Base-by-base conservation (phyloP, 2,113 vertebrate genomes). In the Oxyura jamaicensis region DNA sequence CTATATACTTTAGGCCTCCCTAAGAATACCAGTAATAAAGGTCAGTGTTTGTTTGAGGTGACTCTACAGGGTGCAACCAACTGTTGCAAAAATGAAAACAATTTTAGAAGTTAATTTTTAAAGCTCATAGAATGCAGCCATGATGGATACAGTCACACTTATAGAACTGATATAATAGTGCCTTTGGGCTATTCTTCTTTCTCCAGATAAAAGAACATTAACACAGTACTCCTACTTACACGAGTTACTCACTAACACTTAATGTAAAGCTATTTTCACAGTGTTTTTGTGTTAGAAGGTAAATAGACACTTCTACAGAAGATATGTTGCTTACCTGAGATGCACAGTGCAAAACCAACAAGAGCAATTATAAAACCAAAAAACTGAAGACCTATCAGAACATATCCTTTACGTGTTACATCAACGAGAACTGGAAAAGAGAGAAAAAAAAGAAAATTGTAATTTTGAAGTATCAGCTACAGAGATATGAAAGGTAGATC, bases 341-440 rank as follows among this genome's bases (percentile, higher is more conserved):
- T 67, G 90, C 95, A 98, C 35, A 98, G 86, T 82, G 93, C 96
- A 80, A 98, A 93, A 89, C 98, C 98, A 83, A 96, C 95, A 66
- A 98, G 42, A 14, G 97, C 96, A 63, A 98, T 95, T 65, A 98
- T 20, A 66, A 97, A 98, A 55, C 97, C 98, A 86, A 98, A 66
- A 66, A 95, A n/a, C 20, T 98, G 93, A 69, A 98, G 91, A 42
- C 87, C 83, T 96, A 98, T 44, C 93, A 98, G 95, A 86, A 62
- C 86, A 65, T 95, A 84, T 4, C 95, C 77, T 86, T 88, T 93
- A 72, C 75, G 82, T 11, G 86, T 69, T 25, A 94, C 71, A 95
- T 90, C 59, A 31, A 94, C 97, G 4, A 97, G 91, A 73, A 97
- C 98, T 98, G 86, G 10, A 31, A n/a, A 35, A 75, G 50, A 91